These are phyloP conservation scores for Lysandra coridon DNA, from an alignment of 2,888 invertebrate genomes.

Conservation along the genomic window DNA sequence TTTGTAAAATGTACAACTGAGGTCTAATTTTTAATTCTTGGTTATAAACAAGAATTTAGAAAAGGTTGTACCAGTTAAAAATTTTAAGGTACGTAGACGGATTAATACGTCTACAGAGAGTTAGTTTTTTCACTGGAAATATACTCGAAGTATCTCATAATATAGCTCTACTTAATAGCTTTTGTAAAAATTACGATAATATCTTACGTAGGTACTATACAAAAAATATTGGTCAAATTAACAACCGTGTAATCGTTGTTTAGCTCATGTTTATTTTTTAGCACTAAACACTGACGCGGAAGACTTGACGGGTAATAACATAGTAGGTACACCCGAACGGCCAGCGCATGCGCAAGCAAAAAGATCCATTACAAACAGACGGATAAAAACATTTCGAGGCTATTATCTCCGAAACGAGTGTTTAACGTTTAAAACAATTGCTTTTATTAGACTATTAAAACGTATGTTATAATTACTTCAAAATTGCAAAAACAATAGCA, in stretches of 20 bases:
- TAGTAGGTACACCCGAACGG: constrained; percentile 38
- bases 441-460: constrained; percentile 60
- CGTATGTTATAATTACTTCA: constrained; percentile 55
- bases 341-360: constrained; percentile 42
- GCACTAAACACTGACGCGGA: constrained; percentile 35
- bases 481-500: constrained; percentile 53
- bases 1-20: neutral
- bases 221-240: constrained; percentile 20
- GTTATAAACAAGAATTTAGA: too few relatives aligned
- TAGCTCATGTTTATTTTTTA: constrained; percentile 15
- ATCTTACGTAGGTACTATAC: neutral
- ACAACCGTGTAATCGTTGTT: constrained; percentile 28
- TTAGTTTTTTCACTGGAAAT: neutral
- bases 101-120: too few relatives aligned
- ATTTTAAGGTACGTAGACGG: too few relatives aligned
- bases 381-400: constrained; percentile 51
- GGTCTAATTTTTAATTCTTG: too few relatives aligned
- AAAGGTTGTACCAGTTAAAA: too few relatives aligned
- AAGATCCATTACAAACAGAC: constrained; percentile 48
- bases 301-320: constrained; percentile 42
- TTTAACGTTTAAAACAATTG: constrained; percentile 53
- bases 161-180: neutral
- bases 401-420: constrained; percentile 63
- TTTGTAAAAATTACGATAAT: constrained; percentile 10
- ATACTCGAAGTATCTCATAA: neutral